A percentile compares a stretch with the other conserved stretches of the same genome.
Conservation (phyloP, 2,113 vertebrate species). For the Otus sunia region DNA sequence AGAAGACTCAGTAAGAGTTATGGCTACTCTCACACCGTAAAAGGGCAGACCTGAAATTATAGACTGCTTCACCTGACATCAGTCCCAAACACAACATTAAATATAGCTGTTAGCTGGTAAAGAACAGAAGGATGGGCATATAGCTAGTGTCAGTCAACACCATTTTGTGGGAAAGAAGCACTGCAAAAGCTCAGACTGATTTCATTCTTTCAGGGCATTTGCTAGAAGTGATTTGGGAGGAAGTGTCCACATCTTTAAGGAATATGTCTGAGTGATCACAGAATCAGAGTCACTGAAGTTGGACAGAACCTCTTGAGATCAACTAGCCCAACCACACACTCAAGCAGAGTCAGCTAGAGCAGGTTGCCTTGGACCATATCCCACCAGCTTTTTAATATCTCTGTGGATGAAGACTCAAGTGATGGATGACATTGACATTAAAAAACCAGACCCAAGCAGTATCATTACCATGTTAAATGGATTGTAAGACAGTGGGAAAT, state of each 20-base stretch:
- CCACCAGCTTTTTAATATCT: not conserved
- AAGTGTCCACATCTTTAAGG: not conserved
- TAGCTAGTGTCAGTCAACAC: not conserved
- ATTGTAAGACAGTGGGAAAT: not conserved
- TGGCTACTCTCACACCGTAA: not conserved
- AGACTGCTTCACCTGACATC: not conserved
- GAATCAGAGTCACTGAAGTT: not conserved
- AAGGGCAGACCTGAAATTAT: not conserved
- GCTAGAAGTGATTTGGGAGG: not conserved
- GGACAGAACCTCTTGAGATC: not conserved
- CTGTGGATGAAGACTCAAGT: not conserved
- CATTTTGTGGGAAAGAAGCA: not conserved
- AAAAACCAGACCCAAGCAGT: not conserved
- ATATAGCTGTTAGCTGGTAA: not conserved
- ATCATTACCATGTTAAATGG: not conserved
- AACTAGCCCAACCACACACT: not conserved
- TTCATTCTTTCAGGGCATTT: not conserved
- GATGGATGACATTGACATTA: not conserved
- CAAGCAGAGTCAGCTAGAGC: not conserved
- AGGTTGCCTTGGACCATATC: not conserved
- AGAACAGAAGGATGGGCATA: not conserved
- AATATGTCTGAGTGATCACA: not conserved
- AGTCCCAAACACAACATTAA: not conserved
- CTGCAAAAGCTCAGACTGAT: not conserved
- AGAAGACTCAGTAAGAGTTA: not conserved